A percentile compares a stretch with the other conserved stretches of the same genome.
phyloP scores from a whole-genome alignment of 2,888 invertebrate species.

The Lasioglossum calceatum region DNA sequence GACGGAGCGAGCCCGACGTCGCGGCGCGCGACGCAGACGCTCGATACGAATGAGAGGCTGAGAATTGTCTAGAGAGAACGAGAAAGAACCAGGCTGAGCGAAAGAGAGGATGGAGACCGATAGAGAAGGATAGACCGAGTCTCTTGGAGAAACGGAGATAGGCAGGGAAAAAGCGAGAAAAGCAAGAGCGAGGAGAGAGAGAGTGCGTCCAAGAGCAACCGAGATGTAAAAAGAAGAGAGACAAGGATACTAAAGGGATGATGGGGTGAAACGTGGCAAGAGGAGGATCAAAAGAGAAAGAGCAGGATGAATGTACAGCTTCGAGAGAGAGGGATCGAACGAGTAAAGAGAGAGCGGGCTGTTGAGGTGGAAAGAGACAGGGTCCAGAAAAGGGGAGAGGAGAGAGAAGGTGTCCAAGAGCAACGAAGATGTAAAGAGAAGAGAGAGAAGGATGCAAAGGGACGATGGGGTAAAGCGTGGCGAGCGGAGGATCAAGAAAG shows the following conservation, averaged over 20 bases:
- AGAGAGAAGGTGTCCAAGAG: background rate
- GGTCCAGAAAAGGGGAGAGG: background rate
- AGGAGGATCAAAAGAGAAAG: background rate
- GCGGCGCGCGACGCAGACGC: slow-evolving; percentile 2
- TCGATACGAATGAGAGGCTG: slow-evolving; percentile 1
- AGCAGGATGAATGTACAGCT: too few species aligned
- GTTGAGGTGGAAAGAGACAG: background rate
- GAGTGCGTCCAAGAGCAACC: background rate
- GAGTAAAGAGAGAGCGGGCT: background rate
- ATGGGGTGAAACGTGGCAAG: slow-evolving; percentile 44
- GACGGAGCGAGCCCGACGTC: background rate
- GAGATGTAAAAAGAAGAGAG: background rate
- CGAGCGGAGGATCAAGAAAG: slow-evolving; percentile 23
- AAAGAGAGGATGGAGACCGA: background rate
- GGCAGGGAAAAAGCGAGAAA: background rate
- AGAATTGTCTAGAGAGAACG: background rate
- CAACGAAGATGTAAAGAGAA: background rate
- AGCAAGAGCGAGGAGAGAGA: background rate
- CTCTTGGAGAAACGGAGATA: background rate
- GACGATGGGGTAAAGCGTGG: slow-evolving; percentile 45
- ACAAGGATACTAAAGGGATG: slow-evolving; percentile 1
- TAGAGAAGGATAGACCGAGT: background rate
- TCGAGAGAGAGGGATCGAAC: too few species aligned
- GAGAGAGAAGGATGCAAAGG: background rate
- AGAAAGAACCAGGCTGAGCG: background rate